Conservation (phyloP, 2,888 invertebrate genomes). For the Sarcophaga carnaria region DNA sequence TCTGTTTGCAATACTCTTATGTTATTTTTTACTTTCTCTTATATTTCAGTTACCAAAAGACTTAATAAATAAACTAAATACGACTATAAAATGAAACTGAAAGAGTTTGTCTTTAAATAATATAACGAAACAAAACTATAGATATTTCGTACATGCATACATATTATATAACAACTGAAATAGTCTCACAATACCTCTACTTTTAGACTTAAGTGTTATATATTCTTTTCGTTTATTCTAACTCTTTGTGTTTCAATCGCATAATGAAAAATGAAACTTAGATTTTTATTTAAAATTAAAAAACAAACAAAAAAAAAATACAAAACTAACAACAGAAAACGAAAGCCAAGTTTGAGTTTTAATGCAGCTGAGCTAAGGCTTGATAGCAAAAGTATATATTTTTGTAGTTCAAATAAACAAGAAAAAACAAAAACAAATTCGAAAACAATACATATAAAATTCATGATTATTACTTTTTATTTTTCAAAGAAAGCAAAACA, state of each 20-base stretch:
- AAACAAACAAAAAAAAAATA: not conserved
- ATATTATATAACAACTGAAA: constrained; percentile 11
- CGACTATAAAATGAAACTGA: constrained; percentile 45
- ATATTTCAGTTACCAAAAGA: constrained; percentile 69
- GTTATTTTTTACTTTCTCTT: constrained; percentile 61
- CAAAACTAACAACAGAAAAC: not conserved
- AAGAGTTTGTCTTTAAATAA: constrained; percentile 11
- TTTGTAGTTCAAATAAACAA: constrained; percentile 8
- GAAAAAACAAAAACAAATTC: constrained; percentile 14
- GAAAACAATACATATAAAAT: not conserved
- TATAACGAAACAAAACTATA: constrained; percentile 29
- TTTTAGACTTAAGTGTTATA: not conserved
- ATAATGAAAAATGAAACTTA: not conserved
- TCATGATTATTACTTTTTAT: not conserved
- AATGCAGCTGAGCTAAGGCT: constrained; percentile 66
- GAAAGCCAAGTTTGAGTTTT: constrained; percentile 51
- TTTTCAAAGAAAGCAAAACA: constrained; percentile 1
- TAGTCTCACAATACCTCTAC: constrained; percentile 23
- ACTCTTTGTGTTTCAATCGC: constrained; percentile 25
- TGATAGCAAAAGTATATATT: constrained; percentile 47
- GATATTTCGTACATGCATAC: constrained; percentile 15
- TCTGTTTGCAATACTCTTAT: constrained; percentile 55
- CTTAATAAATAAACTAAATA: constrained; percentile 53
- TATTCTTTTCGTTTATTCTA: not conserved
- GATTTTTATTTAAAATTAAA: not conserved